Evolutionary conservation across 2,113 vertebrate genomes (phyloP), one percentile per base, ranked within the genome.

Genomic region (Nothobranchius furzeri): DNA sequence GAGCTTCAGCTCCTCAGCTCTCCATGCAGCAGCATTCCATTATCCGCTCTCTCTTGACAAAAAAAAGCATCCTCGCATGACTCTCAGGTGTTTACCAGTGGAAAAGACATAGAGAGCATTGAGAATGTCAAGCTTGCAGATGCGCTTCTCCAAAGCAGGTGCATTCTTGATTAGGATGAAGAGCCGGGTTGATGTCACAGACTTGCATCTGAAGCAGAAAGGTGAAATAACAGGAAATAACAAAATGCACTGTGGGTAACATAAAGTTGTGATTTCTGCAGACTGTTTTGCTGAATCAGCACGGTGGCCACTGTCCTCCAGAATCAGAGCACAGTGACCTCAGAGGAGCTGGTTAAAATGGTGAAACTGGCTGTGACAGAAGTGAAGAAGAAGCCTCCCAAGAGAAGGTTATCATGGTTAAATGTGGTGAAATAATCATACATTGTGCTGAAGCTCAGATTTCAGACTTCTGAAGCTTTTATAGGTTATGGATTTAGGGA

Each of bases 251-350:
- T 42, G 7, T 9, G 14, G 61, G 43, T 49, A 45, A 45, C 43
- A 12, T 3, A 45, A 9, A 30, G 10, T 50, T 50, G 56, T 60
- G 1, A n/a, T 68, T 76, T 42, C 6, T 64, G 15, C 17, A 6
- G 6, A 60, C 50, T 56, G 8, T 48, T 64, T 40, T 40, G 9
- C 37, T 40, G 37, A 40, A 40, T 40, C 7, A 47, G 7, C 30
- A 7, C 79, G 60, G 2, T 69, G 45, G 35, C 86, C 86, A 0
- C 71, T 92, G 42, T 89, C 87, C 63, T 83, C 90, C 24, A 60
- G 59, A 69, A 70, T 77, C 77, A 85, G 53, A 73, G 52, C 13
- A 6, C n/a, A 4, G 35, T 87, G 13, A 68, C 78, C 9, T 42
- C 76, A 14, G 64, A 81, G 57, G 79, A 84, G 43, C 60, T 89